A percentile compares a stretch with the other conserved stretches of the same genome.
phyloP scores from a whole-genome alignment of 2,888 invertebrate genomes.

The Sericinus montela region DNA sequence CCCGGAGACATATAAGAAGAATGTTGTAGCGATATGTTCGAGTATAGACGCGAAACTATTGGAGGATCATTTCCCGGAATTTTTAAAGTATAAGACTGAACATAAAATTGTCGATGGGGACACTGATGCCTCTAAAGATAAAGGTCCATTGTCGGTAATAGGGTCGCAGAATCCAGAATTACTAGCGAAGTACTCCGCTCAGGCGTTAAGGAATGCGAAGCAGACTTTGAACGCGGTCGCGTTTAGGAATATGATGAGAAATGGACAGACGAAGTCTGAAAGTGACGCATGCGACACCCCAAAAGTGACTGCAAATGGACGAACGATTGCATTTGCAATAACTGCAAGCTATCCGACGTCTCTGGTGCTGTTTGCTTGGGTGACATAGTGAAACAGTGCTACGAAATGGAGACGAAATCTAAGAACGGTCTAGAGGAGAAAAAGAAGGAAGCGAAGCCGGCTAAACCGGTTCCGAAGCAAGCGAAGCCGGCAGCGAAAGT shows the following conservation, averaged over 20 bases:
- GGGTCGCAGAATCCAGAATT: conserved; percentile 52
- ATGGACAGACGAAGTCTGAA: conserved; percentile 58
- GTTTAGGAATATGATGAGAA: conserved; percentile 53
- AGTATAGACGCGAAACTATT: conserved; percentile 58
- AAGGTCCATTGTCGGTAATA: conserved; percentile 33
- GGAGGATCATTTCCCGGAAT: conserved; percentile 55
- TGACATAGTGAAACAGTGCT: conserved; percentile 51
- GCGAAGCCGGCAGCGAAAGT: conserved; percentile 48
- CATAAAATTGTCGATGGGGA: conserved; percentile 22
- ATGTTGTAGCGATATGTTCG: conserved; percentile 62
- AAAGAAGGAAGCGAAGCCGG: conserved; percentile 36
- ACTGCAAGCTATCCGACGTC: conserved; percentile 47
- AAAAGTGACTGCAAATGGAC: conserved; percentile 64
- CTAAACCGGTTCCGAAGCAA: conserved; percentile 41
- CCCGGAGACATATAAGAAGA: conserved; percentile 63
- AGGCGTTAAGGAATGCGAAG: conserved; percentile 59
- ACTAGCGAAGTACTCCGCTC: conserved; percentile 63
- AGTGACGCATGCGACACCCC: conserved; percentile 63
- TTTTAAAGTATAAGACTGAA: conserved; percentile 30
- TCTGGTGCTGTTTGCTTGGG: conserved; percentile 39
- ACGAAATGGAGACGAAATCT: conserved; percentile 33
- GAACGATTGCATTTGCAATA: conserved; percentile 55
- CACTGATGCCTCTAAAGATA: conserved; percentile 28
- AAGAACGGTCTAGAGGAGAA: conserved; percentile 36
- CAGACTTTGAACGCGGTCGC: conserved; percentile 64